phyloP scores from a whole-genome alignment of 1,140 invertebrate genomes.

The Bombus polaris region DNA sequence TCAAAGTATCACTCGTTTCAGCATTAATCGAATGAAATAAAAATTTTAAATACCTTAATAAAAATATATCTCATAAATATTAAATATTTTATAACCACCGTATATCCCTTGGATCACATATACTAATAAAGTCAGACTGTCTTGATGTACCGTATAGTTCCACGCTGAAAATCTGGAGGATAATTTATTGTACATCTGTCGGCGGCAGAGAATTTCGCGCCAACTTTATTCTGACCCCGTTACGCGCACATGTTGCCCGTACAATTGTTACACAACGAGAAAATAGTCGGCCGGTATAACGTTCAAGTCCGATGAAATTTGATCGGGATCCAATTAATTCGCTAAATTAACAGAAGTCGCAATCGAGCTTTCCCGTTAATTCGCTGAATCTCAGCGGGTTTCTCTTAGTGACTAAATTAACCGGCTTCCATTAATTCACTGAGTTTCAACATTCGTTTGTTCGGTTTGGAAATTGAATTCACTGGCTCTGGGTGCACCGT shows the following conservation, averaged over 20 bases:
- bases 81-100: too few species aligned
- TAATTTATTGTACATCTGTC: background rate
- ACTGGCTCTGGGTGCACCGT: too few species aligned
- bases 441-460: slow-evolving; percentile 16
- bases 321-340: slow-evolving; percentile 8
- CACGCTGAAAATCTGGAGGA: background rate
- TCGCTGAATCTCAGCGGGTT: slow-evolving; percentile 21
- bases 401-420: slow-evolving; percentile 29
- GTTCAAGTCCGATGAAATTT: background rate
- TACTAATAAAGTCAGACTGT: background rate
- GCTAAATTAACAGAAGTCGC: background rate
- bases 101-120: too few species aligned
- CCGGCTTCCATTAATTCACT: background rate
- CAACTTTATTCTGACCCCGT: background rate
- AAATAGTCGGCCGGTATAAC: background rate
- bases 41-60: too few species aligned
- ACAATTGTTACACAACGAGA: background rate
- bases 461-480: slow-evolving; percentile 15
- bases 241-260: background rate
- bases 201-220: background rate
- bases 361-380: background rate
- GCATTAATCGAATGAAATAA: background rate
- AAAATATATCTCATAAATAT: too few species aligned
- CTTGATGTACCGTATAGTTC: too few species aligned
- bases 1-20: background rate